Percentiles rank a stretch among this genome's conserved stretches.
Evolutionary conservation across 2,888 invertebrate genomes (phyloP).

Genomic region (Lasioglossum marginatum): DNA sequence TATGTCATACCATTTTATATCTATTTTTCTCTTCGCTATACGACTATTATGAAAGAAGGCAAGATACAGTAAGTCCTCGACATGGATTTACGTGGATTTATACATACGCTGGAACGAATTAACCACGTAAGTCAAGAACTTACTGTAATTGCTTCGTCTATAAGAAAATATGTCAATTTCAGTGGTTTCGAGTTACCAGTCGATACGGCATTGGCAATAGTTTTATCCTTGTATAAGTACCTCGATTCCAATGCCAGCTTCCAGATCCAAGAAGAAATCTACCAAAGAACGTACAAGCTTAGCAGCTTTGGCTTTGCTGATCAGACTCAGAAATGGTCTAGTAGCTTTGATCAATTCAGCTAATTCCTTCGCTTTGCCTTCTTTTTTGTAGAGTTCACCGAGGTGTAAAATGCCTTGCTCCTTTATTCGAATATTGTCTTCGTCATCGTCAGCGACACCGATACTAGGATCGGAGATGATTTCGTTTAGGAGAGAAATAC

Average conservation of each 20-base stretch:
- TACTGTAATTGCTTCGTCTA: background rate
- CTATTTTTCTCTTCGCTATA: background rate
- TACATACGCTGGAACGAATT: too few species aligned
- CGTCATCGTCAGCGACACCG: constrained; percentile 92
- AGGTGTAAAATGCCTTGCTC: constrained; percentile 97
- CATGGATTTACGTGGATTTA: too few species aligned
- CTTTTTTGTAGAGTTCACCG: constrained; percentile 96
- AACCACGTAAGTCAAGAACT: too few species aligned
- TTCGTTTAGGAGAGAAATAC: constrained; percentile 90
- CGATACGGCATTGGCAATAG: too few species aligned
- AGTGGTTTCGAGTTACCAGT: background rate
- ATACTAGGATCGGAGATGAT: constrained; percentile 92
- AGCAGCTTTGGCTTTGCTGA: constrained; percentile 99
- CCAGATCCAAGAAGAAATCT: constrained; percentile 98
- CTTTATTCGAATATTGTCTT: constrained; percentile 95
- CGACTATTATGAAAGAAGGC: background rate
- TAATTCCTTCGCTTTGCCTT: constrained; percentile 96
- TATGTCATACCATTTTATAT: background rate
- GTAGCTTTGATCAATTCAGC: constrained; percentile 97
- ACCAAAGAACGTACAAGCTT: constrained; percentile 98
- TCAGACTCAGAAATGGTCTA: constrained; percentile 96
- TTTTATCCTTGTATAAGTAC: constrained; percentile 78
- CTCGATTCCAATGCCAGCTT: constrained; percentile 98
- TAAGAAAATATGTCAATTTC: background rate
- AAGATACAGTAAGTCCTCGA: background rate